A percentile compares a stretch with the other conserved stretches of the same genome.
Conservation (phyloP, 2,888 invertebrate species). For the Nomada flava region DNA sequence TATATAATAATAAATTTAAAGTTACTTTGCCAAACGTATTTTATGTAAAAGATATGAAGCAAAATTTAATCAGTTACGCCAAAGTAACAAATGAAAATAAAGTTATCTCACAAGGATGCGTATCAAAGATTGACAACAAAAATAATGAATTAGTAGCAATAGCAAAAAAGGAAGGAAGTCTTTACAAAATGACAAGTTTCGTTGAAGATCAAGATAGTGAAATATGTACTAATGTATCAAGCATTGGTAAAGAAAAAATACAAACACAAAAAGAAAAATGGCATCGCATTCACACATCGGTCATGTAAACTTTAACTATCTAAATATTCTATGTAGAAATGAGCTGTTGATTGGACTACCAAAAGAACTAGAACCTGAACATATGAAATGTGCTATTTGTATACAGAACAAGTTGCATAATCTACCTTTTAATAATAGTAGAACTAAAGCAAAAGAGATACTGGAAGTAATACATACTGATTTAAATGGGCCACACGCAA, state of each 20-base stretch:
- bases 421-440: conserved; percentile 57
- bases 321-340: conserved; percentile 19
- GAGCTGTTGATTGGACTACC: too few relatives aligned
- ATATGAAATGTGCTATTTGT: conserved; percentile 49
- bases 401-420: conserved; percentile 57
- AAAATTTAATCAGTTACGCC: conserved; percentile 35
- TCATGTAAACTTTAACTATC: conserved; percentile 64
- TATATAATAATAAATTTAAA: too few relatives aligned
- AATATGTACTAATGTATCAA: too few relatives aligned
- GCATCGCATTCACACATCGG: conserved; percentile 60
- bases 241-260: too few relatives aligned
- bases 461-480: conserved; percentile 30
- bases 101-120: too few relatives aligned
- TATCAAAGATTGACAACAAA: too few relatives aligned
- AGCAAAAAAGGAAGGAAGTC: too few relatives aligned
- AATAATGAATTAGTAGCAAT: too few relatives aligned
- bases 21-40: conserved; percentile 18
- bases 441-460: conserved; percentile 26
- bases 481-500: conserved; percentile 15
- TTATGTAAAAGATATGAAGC: conserved; percentile 46
- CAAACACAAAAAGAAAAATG: conserved; percentile 58
- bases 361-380: conserved; percentile 14
- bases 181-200: too few relatives aligned
- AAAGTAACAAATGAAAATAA: too few relatives aligned
- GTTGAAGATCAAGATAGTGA: too few relatives aligned